phyloP scores from a whole-genome alignment of 2,113 vertebrate genomes.

The Archilochus colubris region DNA sequence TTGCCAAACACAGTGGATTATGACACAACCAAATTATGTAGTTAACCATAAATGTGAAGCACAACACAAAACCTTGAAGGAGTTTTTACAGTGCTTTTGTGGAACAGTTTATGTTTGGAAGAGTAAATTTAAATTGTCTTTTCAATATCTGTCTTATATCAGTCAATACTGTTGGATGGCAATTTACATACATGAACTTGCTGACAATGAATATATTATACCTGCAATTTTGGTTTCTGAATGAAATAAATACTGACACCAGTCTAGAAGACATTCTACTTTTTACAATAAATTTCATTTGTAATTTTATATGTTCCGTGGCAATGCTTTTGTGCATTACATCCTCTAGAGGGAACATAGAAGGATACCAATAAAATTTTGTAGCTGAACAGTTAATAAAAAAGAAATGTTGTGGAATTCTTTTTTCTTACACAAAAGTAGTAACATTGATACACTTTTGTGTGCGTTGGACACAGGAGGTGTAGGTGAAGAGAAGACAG shows the following conservation, averaged over 20 bases:
- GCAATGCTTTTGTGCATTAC: slow-evolving; percentile 96
- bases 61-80: slow-evolving; percentile 78
- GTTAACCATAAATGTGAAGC: slow-evolving; percentile 89
- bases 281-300: slow-evolving; percentile 93
- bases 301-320: slow-evolving; percentile 97
- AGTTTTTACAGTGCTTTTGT: slow-evolving; percentile 86
- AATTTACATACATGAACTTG: slow-evolving; percentile 81
- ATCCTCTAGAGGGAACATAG: slow-evolving; percentile 88
- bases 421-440: slow-evolving; percentile 71
- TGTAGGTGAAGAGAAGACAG: not conserved
- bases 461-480: not conserved
- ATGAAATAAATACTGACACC: slow-evolving; percentile 87
- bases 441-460: slow-evolving; percentile 54
- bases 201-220: slow-evolving; percentile 84
- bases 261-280: slow-evolving; percentile 85
- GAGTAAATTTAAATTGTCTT: slow-evolving; percentile 85
- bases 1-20: slow-evolving; percentile 94
- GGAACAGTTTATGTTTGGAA: slow-evolving; percentile 84
- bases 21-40: slow-evolving; percentile 96
- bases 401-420: slow-evolving; percentile 83
- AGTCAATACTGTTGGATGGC: slow-evolving; percentile 80
- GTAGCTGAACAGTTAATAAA: slow-evolving; percentile 99
- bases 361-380: slow-evolving; percentile 96
- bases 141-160: slow-evolving; percentile 86
- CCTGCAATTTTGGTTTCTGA: slow-evolving; percentile 80